These are phyloP conservation scores for Pomacea maculata DNA, from an alignment of 1,140 invertebrate species.

Conservation along the genomic window DNA sequence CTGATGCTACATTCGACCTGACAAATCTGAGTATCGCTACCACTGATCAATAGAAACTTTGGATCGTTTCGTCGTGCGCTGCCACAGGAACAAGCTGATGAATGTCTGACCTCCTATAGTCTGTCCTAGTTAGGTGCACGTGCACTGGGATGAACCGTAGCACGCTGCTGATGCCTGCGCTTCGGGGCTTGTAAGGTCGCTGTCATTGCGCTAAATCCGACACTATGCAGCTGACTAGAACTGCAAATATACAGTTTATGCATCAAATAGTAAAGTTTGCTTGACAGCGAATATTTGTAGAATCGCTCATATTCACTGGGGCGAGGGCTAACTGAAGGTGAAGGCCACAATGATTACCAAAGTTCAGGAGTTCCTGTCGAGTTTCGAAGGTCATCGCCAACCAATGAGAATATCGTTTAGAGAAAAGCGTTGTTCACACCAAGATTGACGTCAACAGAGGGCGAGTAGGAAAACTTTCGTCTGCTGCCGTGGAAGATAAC, in stretches of 20 bases:
- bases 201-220: neutral
- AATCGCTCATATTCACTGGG: neutral
- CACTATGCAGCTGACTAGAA: neutral
- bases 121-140: neutral
- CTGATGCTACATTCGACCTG: neutral
- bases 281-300: neutral
- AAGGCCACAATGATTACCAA: neutral
- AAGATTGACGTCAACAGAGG: neutral
- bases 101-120: neutral
- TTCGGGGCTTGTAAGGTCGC: neutral
- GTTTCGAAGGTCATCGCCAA: neutral
- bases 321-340: neutral
- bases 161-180: neutral
- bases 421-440: neutral
- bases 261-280: neutral
- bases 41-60: no score
- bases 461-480: neutral
- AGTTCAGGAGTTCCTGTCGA: neutral
- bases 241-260: neutral
- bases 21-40: neutral
- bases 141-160: neutral
- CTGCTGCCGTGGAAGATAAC: neutral
- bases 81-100: neutral
- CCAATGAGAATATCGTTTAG: slow-evolving; percentile 1
- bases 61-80: no score